phyloP scores from a whole-genome alignment of 2,888 invertebrate species.

The Ophraella communa region DNA sequence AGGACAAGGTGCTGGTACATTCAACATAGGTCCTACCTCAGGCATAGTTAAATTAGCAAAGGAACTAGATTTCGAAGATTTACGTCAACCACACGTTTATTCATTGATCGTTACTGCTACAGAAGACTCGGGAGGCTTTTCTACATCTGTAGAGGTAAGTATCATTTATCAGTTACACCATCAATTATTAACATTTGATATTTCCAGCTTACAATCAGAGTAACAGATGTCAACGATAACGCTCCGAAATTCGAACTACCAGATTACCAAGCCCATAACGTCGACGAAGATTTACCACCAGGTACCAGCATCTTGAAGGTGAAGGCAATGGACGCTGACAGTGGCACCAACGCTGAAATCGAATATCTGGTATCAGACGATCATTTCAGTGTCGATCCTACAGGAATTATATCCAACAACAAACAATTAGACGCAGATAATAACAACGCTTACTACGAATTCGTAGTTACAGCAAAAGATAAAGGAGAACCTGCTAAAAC shows the following conservation, averaged over 20 bases:
- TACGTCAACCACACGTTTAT: slow-evolving; percentile 92
- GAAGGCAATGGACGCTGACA: slow-evolving; percentile 94
- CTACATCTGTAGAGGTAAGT: slow-evolving; percentile 88
- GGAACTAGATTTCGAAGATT: slow-evolving; percentile 95
- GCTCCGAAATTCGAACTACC: slow-evolving; percentile 95
- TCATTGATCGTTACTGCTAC: slow-evolving; percentile 92
- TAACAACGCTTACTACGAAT: slow-evolving; percentile 95
- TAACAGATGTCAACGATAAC: slow-evolving; percentile 97
- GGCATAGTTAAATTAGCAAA: slow-evolving; percentile 96
- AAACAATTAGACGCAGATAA: slow-evolving; percentile 95
- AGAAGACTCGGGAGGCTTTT: slow-evolving; percentile 97
- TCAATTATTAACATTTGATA: neutral
- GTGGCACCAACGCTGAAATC: slow-evolving; percentile 93
- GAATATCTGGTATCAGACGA: slow-evolving; percentile 91
- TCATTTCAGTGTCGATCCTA: slow-evolving; percentile 92
- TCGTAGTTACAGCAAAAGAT: slow-evolving; percentile 91
- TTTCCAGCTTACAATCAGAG: slow-evolving; percentile 86
- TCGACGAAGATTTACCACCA: slow-evolving; percentile 91
- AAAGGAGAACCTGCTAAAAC: slow-evolving; percentile 93
- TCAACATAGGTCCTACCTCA: slow-evolving; percentile 92
- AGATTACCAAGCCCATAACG: slow-evolving; percentile 95
- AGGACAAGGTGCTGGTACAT: slow-evolving; percentile 92
- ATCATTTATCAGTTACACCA: slow-evolving; percentile 13
- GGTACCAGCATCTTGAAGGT: slow-evolving; percentile 94
- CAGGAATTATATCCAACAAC: slow-evolving; percentile 91